These are phyloP conservation scores for Lomographa bimaculata DNA, from an alignment of 2,888 invertebrate species.

Conservation along the genomic window DNA sequence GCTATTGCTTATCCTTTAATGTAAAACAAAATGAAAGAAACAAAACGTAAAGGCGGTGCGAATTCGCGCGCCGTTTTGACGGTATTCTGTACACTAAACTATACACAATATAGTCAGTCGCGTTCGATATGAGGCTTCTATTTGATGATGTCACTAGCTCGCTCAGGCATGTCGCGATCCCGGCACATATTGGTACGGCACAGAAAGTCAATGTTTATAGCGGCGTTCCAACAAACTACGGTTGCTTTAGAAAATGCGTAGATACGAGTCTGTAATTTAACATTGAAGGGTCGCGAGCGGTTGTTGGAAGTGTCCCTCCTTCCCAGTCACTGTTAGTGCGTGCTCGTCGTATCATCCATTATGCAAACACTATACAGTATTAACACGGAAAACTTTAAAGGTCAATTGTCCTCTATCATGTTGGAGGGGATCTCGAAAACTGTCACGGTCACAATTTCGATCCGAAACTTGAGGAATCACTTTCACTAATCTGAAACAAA, in stretches of 20 bases:
- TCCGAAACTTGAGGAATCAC: constrained; percentile 9
- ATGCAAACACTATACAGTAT: constrained; percentile 25
- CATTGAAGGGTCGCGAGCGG: constrained; percentile 84
- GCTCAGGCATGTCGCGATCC: constrained; percentile 87
- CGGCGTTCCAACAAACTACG: constrained; percentile 85
- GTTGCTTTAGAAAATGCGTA: constrained; percentile 96
- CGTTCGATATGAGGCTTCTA: constrained; percentile 46
- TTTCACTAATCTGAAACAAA: constrained; percentile 51
- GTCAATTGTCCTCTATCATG: constrained; percentile 74
- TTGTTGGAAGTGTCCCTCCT: constrained; percentile 63
- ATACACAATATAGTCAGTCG: constrained; percentile 41
- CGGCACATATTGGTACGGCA: constrained; percentile 86
- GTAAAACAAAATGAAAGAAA: constrained; percentile 79
- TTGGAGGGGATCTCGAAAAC: constrained; percentile 32
- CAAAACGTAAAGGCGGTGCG: constrained; percentile 74
- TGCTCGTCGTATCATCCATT: constrained; percentile 25
- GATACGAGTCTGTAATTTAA: constrained; percentile 96
- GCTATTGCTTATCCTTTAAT: constrained; percentile 79
- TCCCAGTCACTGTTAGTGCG: constrained; percentile 46
- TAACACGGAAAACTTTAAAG: constrained; percentile 19
- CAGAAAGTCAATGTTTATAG: constrained; percentile 53
- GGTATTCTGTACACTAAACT: constrained; percentile 58
- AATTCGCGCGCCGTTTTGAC: constrained; percentile 74
- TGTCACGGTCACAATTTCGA: constrained; percentile 5
- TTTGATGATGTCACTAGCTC: constrained; percentile 73